Conservation (phyloP, 2,888 invertebrate species). For the Eustalomyia histrio region DNA sequence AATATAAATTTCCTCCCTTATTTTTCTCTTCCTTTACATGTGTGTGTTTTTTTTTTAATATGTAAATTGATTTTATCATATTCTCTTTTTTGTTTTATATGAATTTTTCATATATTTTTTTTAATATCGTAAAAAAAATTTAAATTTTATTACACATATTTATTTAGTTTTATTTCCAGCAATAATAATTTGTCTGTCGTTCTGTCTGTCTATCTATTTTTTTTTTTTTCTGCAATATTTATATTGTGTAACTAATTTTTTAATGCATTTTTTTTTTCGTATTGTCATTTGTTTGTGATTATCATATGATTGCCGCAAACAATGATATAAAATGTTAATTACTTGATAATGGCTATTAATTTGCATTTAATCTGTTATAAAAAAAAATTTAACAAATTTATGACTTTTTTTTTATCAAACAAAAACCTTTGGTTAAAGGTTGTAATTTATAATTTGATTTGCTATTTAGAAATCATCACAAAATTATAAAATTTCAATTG, state of each 20-base stretch:
- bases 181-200: slow-evolving; percentile 27
- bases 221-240: slow-evolving; percentile 32
- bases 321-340: slow-evolving; percentile 40
- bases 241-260: slow-evolving; percentile 38
- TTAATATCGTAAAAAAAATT: neutral
- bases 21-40: neutral
- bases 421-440: neutral
- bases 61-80: slow-evolving; percentile 7
- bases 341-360: slow-evolving; percentile 40
- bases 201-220: slow-evolving; percentile 21
- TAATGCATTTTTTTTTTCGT: slow-evolving; percentile 10
- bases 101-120: slow-evolving; percentile 3
- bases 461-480: slow-evolving; percentile 2
- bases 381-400: slow-evolving; percentile 9
- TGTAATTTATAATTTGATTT: slow-evolving; percentile 23
- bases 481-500: neutral
- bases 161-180: neutral
- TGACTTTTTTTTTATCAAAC: slow-evolving; percentile 9
- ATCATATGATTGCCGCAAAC: slow-evolving; percentile 18
- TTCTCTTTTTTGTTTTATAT: neutral
- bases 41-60: neutral
- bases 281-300: slow-evolving; percentile 28
- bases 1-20: neutral
- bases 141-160: slow-evolving; percentile 24
- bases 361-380: slow-evolving; percentile 33